Conservation (phyloP, 2,888 invertebrate genomes). For the Suillia variegata region DNA sequence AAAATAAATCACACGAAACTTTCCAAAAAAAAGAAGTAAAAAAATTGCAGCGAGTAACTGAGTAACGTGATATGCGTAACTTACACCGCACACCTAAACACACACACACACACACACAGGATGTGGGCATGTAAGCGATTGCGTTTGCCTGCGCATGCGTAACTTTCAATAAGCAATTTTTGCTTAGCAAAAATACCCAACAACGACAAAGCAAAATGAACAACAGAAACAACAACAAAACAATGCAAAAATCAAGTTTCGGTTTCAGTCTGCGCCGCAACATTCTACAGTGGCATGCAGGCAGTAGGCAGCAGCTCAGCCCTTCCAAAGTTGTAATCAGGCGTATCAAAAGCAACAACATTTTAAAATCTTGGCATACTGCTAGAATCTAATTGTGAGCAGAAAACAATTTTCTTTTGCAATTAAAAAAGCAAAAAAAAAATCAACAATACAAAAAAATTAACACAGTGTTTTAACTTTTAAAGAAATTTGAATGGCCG, state of each 20-base stretch:
- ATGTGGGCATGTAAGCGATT: constrained; percentile 10
- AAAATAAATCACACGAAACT: constrained; percentile 45
- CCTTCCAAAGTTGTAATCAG: background rate
- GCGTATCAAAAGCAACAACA: too few species aligned
- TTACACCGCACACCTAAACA: too few species aligned
- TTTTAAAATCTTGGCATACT: too few species aligned
- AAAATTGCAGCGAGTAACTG: background rate
- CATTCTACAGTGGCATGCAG: constrained; percentile 14
- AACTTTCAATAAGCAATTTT: constrained; percentile 22
- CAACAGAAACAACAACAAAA: too few species aligned
- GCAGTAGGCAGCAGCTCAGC: background rate
- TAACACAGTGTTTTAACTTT: background rate
- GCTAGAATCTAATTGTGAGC: too few species aligned
- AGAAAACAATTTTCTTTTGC: too few species aligned
- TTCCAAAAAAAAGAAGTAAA: constrained; percentile 1
- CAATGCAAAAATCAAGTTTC: constrained; percentile 25
- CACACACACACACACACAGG: constrained; percentile 4
- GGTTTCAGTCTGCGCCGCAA: constrained; percentile 10
- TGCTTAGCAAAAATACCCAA: constrained; percentile 14
- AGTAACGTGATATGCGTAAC: background rate
- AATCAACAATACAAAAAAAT: too few species aligned
- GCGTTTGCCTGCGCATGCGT: constrained; percentile 41
- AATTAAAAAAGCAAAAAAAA: constrained; percentile 7
- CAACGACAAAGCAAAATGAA: too few species aligned
- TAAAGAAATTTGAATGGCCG: background rate